Conservation (phyloP, 2,797 vertebrate genomes). For the Microchirus variegatus region DNA sequence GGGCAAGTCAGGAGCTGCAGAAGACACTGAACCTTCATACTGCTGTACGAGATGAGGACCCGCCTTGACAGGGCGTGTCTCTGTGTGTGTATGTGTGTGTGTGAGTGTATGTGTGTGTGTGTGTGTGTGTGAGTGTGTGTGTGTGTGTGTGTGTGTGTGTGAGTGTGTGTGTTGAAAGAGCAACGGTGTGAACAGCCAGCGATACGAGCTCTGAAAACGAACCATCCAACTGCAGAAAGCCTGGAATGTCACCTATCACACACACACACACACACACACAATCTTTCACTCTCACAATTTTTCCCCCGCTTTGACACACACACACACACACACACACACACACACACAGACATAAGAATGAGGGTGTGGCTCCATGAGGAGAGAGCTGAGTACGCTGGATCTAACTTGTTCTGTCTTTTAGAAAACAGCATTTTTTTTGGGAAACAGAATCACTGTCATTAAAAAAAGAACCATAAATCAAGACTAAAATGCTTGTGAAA, state of each 20-base stretch:
- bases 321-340: not conserved
- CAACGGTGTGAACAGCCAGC: constrained; percentile 5
- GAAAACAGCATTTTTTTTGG: not conserved
- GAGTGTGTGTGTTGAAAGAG: constrained; percentile 14
- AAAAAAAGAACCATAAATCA: too few species aligned
- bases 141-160: too few species aligned
- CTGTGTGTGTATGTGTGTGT: constrained; percentile 4
- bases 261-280: constrained; percentile 1
- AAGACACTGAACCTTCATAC: constrained; percentile 33
- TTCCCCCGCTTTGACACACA: not conserved
- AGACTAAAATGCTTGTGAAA: too few species aligned
- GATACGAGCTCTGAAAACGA: constrained; percentile 16
- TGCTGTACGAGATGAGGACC: constrained; percentile 15
- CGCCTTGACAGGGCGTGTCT: constrained; percentile 28
- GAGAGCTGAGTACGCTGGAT: not conserved
- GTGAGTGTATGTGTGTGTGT: too few species aligned
- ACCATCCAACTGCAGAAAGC: constrained; percentile 1
- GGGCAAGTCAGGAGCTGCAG: constrained; percentile 48
- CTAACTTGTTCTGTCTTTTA: not conserved
- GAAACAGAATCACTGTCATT: not conserved
- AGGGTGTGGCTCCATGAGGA: constrained; percentile 8
- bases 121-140: constrained; percentile 6
- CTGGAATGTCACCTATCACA: constrained; percentile 32
- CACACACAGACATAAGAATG: not conserved
- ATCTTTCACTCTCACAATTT: not conserved